These are phyloP conservation scores for Oryzias javanicus DNA, from an alignment of 2,113 vertebrate genomes.

Conservation along the genomic window DNA sequence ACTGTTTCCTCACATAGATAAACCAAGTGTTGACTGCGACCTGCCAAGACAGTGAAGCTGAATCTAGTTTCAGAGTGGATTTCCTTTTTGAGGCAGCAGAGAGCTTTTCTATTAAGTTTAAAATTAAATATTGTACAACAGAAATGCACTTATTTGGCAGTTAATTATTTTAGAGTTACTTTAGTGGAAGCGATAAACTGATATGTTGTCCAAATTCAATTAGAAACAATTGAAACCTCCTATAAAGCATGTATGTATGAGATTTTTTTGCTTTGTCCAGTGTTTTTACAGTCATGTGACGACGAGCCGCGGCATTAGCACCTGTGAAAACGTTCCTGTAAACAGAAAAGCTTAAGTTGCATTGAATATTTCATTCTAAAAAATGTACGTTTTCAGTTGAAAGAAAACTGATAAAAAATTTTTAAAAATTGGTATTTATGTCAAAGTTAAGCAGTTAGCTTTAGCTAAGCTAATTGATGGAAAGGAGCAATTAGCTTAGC, in stretches of 20 bases:
- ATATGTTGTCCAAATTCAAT: conserved; percentile 26
- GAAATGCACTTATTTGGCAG: conserved; percentile 80
- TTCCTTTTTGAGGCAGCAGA: conserved; percentile 57
- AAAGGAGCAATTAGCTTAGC: neutral
- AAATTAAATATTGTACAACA: conserved; percentile 64
- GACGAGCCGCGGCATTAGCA: neutral
- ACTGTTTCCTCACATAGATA: neutral
- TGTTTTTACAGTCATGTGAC: too few relatives aligned
- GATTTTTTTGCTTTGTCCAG: neutral
- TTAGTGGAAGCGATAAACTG: conserved; percentile 40
- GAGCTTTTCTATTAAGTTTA: conserved; percentile 58
- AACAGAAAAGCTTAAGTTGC: conserved; percentile 9
- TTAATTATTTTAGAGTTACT: conserved; percentile 48
- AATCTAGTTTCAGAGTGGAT: conserved; percentile 49
- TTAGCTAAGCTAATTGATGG: neutral
- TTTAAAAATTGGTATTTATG: neutral
- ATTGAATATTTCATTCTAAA: conserved; percentile 4
- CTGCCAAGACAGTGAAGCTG: conserved; percentile 10
- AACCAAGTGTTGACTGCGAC: conserved; percentile 1
- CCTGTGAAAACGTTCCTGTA: neutral
- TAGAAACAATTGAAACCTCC: conserved; percentile 41
- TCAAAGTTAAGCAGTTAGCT: neutral
- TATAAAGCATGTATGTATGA: conserved; percentile 11
- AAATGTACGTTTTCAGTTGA: neutral
- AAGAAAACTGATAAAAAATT: neutral